These are phyloP conservation scores for Nothocercus julius DNA, from an alignment of 2,113 vertebrate genomes.

Conservation along the genomic window DNA sequence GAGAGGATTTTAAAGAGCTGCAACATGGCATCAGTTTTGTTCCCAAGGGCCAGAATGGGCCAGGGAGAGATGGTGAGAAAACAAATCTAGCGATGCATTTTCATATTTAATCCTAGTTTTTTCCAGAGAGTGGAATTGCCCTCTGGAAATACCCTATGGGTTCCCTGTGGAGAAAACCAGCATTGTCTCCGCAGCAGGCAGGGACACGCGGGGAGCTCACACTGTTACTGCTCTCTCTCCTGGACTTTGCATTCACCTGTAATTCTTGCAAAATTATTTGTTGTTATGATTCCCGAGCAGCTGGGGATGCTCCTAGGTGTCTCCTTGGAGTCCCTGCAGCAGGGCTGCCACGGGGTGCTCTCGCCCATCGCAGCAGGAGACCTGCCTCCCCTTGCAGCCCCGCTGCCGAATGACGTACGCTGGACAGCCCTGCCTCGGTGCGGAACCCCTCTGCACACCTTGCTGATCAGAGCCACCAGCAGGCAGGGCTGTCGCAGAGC, in stretches of 20 bases:
- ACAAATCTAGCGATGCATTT: not conserved
- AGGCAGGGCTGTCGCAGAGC: not conserved
- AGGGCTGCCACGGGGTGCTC: accelerated
- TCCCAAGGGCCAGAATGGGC: not conserved
- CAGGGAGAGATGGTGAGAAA: not conserved
- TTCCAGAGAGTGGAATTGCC: no score
- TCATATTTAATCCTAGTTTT: not conserved
- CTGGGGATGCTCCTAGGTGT: not conserved
- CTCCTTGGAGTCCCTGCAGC: no score
- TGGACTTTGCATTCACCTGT: not conserved
- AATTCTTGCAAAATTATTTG: not conserved
- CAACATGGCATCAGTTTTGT: not conserved
- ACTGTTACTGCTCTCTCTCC: not conserved
- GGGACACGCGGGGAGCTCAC: not conserved
- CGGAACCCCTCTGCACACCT: not conserved
- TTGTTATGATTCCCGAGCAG: not conserved
- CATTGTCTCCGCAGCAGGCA: not conserved
- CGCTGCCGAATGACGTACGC: accelerated
- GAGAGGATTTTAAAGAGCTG: not conserved
- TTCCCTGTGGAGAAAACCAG: not conserved
- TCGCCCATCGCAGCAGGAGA: not conserved
- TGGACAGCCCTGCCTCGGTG: not conserved
- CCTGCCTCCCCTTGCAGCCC: not conserved
- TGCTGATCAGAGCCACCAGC: not conserved
- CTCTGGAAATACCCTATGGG: no score